Evolutionary conservation across 2,797 vertebrate genomes (phyloP).

Genomic region (Gambusia yucatana): DNA sequence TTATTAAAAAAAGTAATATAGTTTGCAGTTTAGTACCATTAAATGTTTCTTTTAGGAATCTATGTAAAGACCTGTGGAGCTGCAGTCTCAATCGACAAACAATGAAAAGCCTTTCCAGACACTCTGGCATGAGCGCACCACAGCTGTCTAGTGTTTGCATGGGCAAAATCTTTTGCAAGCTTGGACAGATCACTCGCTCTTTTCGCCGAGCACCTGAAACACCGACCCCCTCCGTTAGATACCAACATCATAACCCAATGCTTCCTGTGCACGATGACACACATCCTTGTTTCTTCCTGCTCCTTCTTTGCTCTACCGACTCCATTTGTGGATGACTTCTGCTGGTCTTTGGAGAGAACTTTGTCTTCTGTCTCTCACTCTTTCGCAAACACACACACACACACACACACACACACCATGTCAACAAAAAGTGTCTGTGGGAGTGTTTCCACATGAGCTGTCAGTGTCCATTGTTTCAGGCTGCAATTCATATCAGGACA

Average conservation of each 20-base stretch:
- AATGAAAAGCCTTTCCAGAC: slow-evolving; percentile 35
- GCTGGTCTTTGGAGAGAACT: slow-evolving; percentile 35
- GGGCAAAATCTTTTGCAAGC: slow-evolving; percentile 57
- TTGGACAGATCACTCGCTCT: slow-evolving; percentile 63
- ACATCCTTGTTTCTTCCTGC: slow-evolving; percentile 66
- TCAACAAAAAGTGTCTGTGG: slow-evolving; percentile 40
- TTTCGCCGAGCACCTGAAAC: slow-evolving; percentile 65
- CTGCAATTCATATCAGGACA: slow-evolving; percentile 68
- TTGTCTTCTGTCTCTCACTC: not conserved
- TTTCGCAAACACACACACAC: slow-evolving; percentile 10
- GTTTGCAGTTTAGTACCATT: not conserved
- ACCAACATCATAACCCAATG: slow-evolving; percentile 50
- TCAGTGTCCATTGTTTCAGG: slow-evolving; percentile 73
- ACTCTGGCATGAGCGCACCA: slow-evolving; percentile 34
- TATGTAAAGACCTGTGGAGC: not conserved
- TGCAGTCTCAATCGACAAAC: slow-evolving; percentile 27
- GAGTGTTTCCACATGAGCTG: slow-evolving; percentile 70
- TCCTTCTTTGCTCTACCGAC: slow-evolving; percentile 52
- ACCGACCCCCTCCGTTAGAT: slow-evolving; percentile 56
- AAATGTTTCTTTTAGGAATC: not conserved
- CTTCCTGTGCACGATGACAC: slow-evolving; percentile 77
- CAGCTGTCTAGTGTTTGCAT: slow-evolving; percentile 25
- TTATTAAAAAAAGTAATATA: not conserved
- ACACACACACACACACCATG: slow-evolving; percentile 25
- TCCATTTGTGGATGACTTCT: slow-evolving; percentile 45